Evolutionary conservation across 2,113 vertebrate genomes (phyloP).

Genomic region (Martes martes): DNA sequence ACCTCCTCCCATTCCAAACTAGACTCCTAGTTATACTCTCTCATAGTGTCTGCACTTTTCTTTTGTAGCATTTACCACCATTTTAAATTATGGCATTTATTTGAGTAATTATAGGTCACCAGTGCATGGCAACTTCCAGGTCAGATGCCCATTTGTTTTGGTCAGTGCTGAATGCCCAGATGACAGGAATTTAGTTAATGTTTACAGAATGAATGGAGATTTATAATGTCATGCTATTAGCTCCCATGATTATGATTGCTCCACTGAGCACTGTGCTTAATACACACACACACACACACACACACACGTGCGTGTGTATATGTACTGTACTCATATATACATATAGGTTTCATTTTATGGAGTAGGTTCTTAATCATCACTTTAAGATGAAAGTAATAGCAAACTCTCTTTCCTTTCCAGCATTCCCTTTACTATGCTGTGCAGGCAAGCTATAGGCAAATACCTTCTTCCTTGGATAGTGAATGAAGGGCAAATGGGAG

Average conservation of each 20-base stretch:
- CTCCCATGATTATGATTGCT: background rate
- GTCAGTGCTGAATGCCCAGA: background rate
- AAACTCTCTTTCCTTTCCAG: background rate
- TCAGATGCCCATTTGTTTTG: background rate
- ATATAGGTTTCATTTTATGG: background rate
- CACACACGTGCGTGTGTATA: background rate
- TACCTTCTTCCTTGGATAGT: background rate
- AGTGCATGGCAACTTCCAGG: background rate
- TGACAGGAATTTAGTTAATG: background rate
- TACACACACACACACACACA: background rate
- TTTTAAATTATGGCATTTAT: background rate
- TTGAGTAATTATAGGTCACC: background rate
- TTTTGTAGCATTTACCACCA: background rate
- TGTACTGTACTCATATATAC: background rate
- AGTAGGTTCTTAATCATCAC: background rate
- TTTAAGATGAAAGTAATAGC: background rate
- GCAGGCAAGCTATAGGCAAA: background rate
- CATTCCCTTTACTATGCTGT: background rate
- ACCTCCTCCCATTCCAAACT: background rate
- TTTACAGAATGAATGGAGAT: background rate
- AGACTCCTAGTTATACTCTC: background rate
- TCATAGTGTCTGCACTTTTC: background rate
- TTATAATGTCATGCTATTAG: background rate
- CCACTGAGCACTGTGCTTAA: background rate
- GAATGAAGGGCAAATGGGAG: background rate